Evolutionary conservation across 2,797 vertebrate species (phyloP).

Genomic region (Steatocranus sp.): DNA sequence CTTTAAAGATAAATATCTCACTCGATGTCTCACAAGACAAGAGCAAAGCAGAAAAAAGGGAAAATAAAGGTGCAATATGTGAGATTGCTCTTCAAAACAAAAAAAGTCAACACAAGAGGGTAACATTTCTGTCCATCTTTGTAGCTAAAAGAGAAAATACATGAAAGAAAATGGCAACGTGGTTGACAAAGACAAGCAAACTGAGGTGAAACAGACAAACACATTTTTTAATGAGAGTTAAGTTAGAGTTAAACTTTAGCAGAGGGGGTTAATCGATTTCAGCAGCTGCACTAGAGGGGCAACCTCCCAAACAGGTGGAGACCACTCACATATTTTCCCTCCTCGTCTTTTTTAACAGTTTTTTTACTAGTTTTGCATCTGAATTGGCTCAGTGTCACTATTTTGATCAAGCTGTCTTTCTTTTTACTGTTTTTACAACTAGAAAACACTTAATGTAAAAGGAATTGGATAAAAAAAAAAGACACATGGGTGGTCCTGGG

Average conservation of each 20-base stretch:
- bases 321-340: neutral
- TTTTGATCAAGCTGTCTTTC: rapidly evolving
- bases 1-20: neutral
- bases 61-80: neutral
- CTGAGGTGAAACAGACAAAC: neutral
- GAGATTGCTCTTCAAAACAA: neutral
- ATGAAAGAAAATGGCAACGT: neutral
- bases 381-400: neutral
- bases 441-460: neutral
- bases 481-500: neutral
- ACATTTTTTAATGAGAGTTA: neutral
- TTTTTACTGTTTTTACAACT: neutral
- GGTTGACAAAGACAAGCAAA: neutral
- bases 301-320: neutral
- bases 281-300: neutral
- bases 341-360: neutral
- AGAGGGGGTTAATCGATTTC: neutral
- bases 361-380: neutral
- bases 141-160: neutral
- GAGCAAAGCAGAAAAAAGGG: neutral
- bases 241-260: neutral
- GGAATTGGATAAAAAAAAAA: neutral
- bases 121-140: neutral
- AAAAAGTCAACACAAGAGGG: neutral
- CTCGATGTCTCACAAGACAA: neutral